These are phyloP conservation scores for Campylomormyrus tamandua DNA, from an alignment of 2,113 vertebrate species.

Conservation along the genomic window DNA sequence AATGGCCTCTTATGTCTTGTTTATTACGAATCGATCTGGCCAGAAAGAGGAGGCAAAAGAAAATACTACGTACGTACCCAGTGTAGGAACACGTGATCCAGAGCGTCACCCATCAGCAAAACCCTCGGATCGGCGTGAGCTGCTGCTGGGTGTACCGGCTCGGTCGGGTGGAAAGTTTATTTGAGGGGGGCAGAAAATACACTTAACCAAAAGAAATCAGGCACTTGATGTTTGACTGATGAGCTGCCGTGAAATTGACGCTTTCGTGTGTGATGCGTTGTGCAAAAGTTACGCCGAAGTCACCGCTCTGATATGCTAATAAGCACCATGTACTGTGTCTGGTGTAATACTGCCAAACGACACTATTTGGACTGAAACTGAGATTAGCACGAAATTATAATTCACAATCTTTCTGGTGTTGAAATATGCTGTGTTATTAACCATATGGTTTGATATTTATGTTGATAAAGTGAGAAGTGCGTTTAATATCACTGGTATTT, in stretches of 20 bases:
- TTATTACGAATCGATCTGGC: slow-evolving; percentile 52
- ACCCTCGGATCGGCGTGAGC: slow-evolving; percentile 51
- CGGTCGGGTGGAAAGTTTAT: slow-evolving; percentile 15
- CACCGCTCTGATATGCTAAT: background rate
- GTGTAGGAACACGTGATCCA: slow-evolving; percentile 59
- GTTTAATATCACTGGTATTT: background rate
- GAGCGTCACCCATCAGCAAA: slow-evolving; percentile 59
- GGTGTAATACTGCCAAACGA: too few species aligned
- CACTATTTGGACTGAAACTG: background rate
- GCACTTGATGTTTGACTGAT: background rate
- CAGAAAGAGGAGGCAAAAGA: slow-evolving; percentile 50
- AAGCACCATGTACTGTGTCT: background rate
- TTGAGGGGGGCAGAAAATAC: background rate
- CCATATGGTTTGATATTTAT: background rate
- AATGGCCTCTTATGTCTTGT: slow-evolving; percentile 44
- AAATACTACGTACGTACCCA: slow-evolving; percentile 62
- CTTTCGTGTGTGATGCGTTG: background rate
- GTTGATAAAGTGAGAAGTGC: background rate
- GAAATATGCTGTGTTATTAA: background rate
- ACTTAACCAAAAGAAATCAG: background rate
- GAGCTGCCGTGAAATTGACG: background rate
- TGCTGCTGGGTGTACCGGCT: slow-evolving; percentile 17
- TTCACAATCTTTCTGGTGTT: background rate
- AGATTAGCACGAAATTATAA: background rate
- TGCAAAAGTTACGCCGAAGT: background rate